phyloP scores from a whole-genome alignment of 2,113 vertebrate genomes.

The Pomatostomus ruficeps region DNA sequence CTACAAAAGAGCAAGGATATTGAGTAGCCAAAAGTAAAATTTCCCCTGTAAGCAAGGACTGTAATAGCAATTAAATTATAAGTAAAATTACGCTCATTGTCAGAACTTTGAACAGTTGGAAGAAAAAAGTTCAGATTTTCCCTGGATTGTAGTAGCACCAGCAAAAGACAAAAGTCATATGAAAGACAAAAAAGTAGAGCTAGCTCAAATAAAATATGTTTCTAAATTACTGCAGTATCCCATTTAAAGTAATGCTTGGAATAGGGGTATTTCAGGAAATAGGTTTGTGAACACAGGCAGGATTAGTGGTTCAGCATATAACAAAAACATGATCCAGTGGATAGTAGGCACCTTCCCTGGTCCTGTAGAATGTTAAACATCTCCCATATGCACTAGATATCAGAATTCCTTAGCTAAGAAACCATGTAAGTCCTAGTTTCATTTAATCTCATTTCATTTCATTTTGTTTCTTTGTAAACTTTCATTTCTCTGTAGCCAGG shows the following conservation, averaged over 20 bases:
- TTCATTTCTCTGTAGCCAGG: neutral
- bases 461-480: neutral
- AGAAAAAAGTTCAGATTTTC: neutral
- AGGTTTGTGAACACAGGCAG: neutral
- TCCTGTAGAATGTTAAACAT: neutral
- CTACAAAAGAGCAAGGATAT: neutral
- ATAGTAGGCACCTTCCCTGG: neutral
- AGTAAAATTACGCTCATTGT: neutral
- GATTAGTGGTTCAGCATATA: neutral
- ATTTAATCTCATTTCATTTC: neutral
- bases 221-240: neutral
- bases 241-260: neutral
- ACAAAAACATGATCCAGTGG: neutral
- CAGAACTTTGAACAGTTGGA: neutral
- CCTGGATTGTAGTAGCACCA: neutral
- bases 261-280: neutral
- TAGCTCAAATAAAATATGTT: neutral
- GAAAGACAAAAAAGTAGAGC: neutral
- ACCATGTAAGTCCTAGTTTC: rapidly evolving
- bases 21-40: conserved; percentile 4
- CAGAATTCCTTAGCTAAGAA: neutral
- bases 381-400: neutral
- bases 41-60: neutral
- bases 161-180: neutral
- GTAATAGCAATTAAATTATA: neutral